phyloP scores from a whole-genome alignment of 2,113 vertebrate species.

The Cyprinus carpio region DNA sequence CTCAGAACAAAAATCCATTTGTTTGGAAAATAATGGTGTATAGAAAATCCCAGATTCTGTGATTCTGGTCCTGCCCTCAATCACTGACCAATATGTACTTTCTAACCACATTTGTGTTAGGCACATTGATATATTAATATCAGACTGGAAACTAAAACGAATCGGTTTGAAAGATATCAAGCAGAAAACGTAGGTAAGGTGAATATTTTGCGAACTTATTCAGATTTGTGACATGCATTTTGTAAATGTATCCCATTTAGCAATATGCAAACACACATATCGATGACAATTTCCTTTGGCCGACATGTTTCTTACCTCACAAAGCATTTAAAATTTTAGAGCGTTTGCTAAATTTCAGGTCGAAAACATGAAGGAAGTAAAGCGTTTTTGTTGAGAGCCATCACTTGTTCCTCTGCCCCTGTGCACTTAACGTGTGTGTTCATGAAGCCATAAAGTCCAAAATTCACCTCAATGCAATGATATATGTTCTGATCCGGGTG shows the following conservation, averaged over 20 bases:
- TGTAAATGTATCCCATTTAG: slow-evolving; percentile 55
- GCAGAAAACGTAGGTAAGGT: background rate
- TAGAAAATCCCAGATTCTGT: slow-evolving; percentile 32
- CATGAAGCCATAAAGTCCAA: slow-evolving; percentile 48
- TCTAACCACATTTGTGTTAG: slow-evolving; percentile 25
- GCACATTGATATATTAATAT: slow-evolving; percentile 20
- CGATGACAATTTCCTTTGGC: slow-evolving; percentile 19
- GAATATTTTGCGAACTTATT: background rate
- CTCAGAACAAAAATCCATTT: slow-evolving; percentile 9
- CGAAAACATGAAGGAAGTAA: background rate
- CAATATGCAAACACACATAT: slow-evolving; percentile 67
- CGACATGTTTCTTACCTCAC: slow-evolving; percentile 25
- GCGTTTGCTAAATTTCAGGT: slow-evolving; percentile 34
- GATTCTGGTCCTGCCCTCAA: slow-evolving; percentile 23
- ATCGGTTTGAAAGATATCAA: background rate
- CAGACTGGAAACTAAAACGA: slow-evolving; percentile 13
- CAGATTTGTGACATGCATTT: slow-evolving; percentile 57
- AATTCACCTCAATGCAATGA: slow-evolving; percentile 12
- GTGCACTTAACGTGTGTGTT: slow-evolving; percentile 25
- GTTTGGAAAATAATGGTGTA: slow-evolving; percentile 39
- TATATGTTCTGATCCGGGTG: background rate
- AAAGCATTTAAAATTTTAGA: slow-evolving; percentile 22
- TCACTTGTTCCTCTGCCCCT: slow-evolving; percentile 7
- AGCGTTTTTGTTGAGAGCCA: background rate
- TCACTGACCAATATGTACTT: slow-evolving; percentile 38